Base-by-base conservation (phyloP, 92 coral and sea anemone species). In the Epizoanthus stellaris region DNA sequence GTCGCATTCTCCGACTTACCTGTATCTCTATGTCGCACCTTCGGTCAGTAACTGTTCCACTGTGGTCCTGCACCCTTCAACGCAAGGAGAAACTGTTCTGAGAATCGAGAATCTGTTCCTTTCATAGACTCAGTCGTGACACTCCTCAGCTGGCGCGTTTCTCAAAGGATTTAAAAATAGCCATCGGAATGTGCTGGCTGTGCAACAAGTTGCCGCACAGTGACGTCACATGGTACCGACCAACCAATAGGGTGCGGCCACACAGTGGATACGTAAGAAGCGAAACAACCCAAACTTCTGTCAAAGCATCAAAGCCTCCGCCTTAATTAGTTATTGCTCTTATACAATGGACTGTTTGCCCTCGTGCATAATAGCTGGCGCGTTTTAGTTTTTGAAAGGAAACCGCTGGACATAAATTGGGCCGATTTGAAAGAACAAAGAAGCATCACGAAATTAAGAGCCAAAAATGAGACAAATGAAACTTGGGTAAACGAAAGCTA, bases 171-270 rank as follows among this genome's bases (percentile, higher is more conserved):
- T 61, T 77, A 77, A 62, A 43, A 79, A 79, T 64, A 79, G 25
- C 83, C 13, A 21, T 56, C 66, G 83, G 83, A 13, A 79, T 79
- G 72, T 63, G 8, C 59, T 4, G 38, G 15, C 61, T 34, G 59
- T 62, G 72, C 25, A 62, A 52, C 11, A 52, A 11, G 13, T 52
- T 52, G 56, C 12, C 56, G 23, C 11, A 42, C 4, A 21, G 42
- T 79, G 83, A 79, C 83, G 83, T 79, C 83, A 79, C 16, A 49
- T 11, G 10, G 2, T n/a, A 42, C 34, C 30, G 30, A 79, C 3
- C 38, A 63, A 43, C 83, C 70, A 64, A 79, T 79, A 16, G 14
- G 60, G 25, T 63, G 3, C 9, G 3, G 56, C 13, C 6, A 10
- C 56, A 52, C 56, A 30, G 4, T n/a, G 12, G 60, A 20, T 1